Conservation (phyloP, 2,797 vertebrate species). For the Hyperoplus immaculatus region DNA sequence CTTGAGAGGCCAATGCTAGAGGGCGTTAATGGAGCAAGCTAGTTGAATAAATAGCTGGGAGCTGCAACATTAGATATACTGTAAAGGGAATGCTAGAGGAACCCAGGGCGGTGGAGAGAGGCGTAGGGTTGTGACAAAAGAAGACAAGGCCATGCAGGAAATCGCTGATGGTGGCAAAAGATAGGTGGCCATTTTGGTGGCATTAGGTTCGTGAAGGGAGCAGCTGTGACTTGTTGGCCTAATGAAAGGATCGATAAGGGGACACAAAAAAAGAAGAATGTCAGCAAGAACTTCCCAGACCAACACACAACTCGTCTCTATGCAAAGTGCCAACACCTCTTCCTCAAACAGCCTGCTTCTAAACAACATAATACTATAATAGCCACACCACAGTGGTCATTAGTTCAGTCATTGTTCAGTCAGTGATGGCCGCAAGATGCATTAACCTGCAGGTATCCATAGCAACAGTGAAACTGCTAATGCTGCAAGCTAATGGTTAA, state of each 20-base stretch:
- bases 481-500: background rate
- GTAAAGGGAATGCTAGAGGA: background rate
- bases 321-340: too few relatives aligned
- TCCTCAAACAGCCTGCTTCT: too few relatives aligned
- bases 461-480: background rate
- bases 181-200: background rate
- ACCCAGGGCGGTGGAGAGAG: background rate
- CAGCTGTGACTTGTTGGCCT: too few relatives aligned
- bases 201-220: background rate
- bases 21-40: conserved; percentile 1
- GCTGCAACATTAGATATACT: background rate
- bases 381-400: background rate
- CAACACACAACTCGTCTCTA: too few relatives aligned
- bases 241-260: too few relatives aligned
- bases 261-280: too few relatives aligned
- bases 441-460: background rate
- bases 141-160: background rate
- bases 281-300: too few relatives aligned
- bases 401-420: background rate
- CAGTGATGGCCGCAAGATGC: background rate
- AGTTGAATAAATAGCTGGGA: conserved; percentile 5
- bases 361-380: too few relatives aligned
- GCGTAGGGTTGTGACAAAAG: background rate
- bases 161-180: too few relatives aligned
- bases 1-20: background rate